Evolutionary conservation across 2,888 invertebrate species (phyloP), one percentile per base, ranked within the genome.

Genomic region (Brachyopa scutellaris): DNA sequence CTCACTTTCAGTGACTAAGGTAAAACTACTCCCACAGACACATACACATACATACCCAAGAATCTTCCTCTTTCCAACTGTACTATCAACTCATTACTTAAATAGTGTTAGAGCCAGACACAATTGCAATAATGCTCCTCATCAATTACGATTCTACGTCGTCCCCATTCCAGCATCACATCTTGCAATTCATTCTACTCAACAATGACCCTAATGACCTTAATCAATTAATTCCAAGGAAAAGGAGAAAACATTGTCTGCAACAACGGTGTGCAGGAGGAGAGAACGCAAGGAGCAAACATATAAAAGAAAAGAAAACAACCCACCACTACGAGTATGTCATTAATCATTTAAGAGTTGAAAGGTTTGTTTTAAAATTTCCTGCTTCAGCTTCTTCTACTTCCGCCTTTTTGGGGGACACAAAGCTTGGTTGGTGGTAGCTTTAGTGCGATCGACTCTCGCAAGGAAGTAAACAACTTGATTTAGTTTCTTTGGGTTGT

Each of bases 261-360:
- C 42, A 49, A 15, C 33, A 40, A 40, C 31, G 38, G 13, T 45
- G 55, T 8, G 31, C 13, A 2, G 23, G n/a, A 23, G 13, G 47
- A 53, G 13, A 36, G 9, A 38, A 40, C 8, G 2, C 26, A 5
- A 13, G n/a, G 26, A 26, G 26, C 26, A 26, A 26, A 26, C 3
- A 26, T 26, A 26, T 26, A 21, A 23, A 23, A 45, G 3, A 40
- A 42, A 49, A 23, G 7, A 40, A 51, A 29, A 26, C 9, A 33
- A 29, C 42, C 49, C 29, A 49, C 49, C 59, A 70, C 64, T 66
- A n/a, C n/a, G n/a, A n/a, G n/a, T n/a, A 59, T 59, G 59, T 59
- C 66, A 67, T 74, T 66, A 74, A 74, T 74, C 74, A 74, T 74
- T 74, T 74, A 74, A 74, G 51, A 59, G 66, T 59, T 51, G 59